Evolutionary conservation across 2,888 invertebrate species (phyloP).

Genomic region (Mesoligia furuncula): DNA sequence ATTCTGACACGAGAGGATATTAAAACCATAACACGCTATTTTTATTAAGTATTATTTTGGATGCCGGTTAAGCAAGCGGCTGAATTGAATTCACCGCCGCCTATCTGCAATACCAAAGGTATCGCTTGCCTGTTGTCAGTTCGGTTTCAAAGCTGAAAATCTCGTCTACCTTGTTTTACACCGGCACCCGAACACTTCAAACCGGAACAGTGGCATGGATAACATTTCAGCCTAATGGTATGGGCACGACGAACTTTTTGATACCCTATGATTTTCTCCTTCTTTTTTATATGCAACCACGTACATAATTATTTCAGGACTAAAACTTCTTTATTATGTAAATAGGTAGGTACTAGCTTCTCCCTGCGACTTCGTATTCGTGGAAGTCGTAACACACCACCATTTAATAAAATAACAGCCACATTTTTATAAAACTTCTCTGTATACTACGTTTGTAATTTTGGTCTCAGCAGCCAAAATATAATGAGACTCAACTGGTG

Average conservation of each 20-base stretch:
- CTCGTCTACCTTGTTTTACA: not conserved
- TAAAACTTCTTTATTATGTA: not conserved
- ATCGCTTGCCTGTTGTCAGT: not conserved
- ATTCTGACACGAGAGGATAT: too few relatives aligned
- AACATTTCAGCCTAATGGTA: not conserved
- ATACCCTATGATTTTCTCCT: not conserved
- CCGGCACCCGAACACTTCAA: not conserved
- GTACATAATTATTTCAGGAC: not conserved
- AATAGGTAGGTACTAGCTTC: not conserved
- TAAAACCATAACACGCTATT: not conserved
- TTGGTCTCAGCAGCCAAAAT: not conserved
- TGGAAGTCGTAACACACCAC: not conserved
- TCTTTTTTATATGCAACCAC: not conserved
- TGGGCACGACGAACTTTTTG: not conserved
- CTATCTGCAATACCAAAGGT: not conserved
- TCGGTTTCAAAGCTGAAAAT: not conserved
- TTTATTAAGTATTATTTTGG: not conserved
- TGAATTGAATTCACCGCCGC: not conserved
- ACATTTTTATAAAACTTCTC: not conserved
- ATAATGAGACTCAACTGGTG: not conserved
- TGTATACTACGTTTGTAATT: not conserved
- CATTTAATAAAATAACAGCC: not conserved
- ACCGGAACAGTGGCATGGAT: not conserved
- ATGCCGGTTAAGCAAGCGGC: not conserved
- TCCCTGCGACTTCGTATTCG: not conserved